Percentiles rank a stretch among this genome's conserved stretches.
Conservation (phyloP, 2,888 invertebrate genomes). For the Vesta saturnalis region DNA sequence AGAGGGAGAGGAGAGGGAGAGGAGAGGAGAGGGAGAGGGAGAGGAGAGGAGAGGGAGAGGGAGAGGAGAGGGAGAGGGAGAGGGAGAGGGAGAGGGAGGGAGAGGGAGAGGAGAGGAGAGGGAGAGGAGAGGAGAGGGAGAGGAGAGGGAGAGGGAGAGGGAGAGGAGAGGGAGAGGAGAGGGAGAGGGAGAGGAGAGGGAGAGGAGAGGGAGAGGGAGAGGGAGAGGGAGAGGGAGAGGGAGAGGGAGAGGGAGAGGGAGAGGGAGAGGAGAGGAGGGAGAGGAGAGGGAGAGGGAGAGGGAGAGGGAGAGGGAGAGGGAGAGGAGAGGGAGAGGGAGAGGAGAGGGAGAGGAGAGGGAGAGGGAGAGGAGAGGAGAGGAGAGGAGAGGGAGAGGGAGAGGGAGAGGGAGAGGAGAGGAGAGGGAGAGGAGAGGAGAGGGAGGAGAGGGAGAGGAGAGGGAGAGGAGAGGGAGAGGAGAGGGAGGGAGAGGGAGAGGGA, state of each 20-base stretch:
- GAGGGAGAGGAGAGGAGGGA: background rate
- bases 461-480: background rate
- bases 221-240: background rate
- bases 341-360: no score
- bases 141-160: background rate
- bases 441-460: background rate
- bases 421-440: background rate
- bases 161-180: background rate
- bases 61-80: background rate
- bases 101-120: background rate
- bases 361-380: background rate
- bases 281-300: background rate
- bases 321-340: no score
- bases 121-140: background rate
- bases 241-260: background rate
- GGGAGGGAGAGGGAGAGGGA: background rate
- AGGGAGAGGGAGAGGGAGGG: background rate
- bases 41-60: background rate
- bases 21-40: background rate
- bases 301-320: background rate
- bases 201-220: background rate
- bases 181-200: background rate
- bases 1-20: background rate
- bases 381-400: background rate
- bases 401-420: background rate